Conservation (phyloP, 2,113 vertebrate species). For the Barnardius zonarius region DNA sequence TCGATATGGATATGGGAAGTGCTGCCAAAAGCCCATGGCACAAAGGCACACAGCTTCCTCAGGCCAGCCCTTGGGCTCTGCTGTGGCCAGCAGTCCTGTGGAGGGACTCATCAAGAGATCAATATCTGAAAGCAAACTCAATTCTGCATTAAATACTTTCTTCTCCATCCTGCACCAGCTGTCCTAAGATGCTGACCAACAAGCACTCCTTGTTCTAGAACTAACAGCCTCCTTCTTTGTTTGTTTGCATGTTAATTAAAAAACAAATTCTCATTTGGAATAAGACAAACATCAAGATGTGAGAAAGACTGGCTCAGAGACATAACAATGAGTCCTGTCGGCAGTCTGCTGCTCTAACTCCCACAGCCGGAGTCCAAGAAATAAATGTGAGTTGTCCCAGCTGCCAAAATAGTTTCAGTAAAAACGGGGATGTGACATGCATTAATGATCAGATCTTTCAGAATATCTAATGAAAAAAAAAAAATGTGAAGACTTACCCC, state of each 20-base stretch:
- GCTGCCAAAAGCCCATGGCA: fast-evolving
- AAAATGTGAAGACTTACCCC: neutral
- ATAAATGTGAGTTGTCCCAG: neutral
- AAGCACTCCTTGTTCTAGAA: slow-evolving; percentile 12
- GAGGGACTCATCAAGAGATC: neutral
- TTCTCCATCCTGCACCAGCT: slow-evolving; percentile 1
- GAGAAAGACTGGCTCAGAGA: slow-evolving; percentile 14
- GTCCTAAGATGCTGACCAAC: slow-evolving; percentile 10
- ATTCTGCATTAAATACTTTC: neutral
- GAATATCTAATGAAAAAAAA: slow-evolving; percentile 1
- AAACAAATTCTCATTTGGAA: slow-evolving; percentile 50
- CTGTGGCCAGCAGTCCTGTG: fast-evolving
- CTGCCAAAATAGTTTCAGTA: neutral
- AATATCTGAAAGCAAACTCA: neutral
- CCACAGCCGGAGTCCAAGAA: neutral
- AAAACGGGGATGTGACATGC: neutral
- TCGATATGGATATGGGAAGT: neutral
- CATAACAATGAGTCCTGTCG: neutral
- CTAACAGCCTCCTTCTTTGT: slow-evolving; percentile 34
- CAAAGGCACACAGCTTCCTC: neutral
- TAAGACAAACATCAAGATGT: neutral
- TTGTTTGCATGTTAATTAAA: slow-evolving; percentile 52
- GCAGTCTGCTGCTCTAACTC: slow-evolving; percentile 26
- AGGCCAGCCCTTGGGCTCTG: neutral
- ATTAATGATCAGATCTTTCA: slow-evolving; percentile 8